Percentiles rank a stretch among this genome's conserved stretches.
Evolutionary conservation across 2,113 vertebrate species (phyloP).

Genomic region (Sinocyclocheilus anshuiensis): DNA sequence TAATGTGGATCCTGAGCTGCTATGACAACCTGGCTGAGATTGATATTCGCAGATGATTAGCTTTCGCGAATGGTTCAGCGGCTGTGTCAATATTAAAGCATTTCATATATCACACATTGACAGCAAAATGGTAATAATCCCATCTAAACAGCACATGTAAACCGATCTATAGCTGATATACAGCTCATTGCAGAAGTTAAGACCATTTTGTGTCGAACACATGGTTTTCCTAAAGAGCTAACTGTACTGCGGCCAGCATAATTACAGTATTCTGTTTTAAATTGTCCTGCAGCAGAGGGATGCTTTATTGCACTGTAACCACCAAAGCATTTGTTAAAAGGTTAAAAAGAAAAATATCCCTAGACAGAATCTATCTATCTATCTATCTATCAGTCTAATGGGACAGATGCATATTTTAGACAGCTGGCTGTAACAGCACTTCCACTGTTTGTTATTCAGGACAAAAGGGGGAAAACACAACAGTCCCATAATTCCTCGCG

Average conservation of each 20-base stretch:
- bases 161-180: background rate
- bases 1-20: constrained; percentile 28
- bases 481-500: background rate
- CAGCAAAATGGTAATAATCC: background rate
- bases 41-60: constrained; percentile 12
- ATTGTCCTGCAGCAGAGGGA: background rate
- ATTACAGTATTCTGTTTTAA: constrained; percentile 27
- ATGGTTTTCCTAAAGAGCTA: constrained; percentile 22
- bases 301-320: constrained; percentile 13
- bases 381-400: background rate
- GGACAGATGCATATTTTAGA: constrained; percentile 16
- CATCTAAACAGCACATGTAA: background rate
- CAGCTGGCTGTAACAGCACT: constrained; percentile 26
- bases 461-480: constrained; percentile 48
- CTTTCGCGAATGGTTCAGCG: background rate
- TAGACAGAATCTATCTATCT: background rate
- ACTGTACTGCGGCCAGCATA: background rate
- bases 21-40: constrained; percentile 33
- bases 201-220: background rate
- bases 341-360: background rate
- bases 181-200: background rate
- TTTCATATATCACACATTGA: background rate
- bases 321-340: constrained; percentile 30
- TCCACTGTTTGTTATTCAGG: constrained; percentile 55
- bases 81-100: background rate